These are phyloP conservation scores for Chrysolina haemoptera DNA, from an alignment of 2,888 invertebrate species.

Conservation along the genomic window DNA sequence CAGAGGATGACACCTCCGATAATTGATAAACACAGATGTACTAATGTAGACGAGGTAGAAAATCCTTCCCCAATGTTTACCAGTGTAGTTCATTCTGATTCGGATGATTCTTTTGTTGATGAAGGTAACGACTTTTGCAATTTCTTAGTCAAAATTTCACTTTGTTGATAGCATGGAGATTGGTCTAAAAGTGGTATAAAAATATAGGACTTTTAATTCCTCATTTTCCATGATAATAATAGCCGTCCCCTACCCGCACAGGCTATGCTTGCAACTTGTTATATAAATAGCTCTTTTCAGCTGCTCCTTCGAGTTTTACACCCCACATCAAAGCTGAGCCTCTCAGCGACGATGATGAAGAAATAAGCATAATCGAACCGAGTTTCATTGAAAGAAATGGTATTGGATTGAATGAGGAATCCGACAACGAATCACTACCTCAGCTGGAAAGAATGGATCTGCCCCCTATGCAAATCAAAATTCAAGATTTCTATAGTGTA, in stretches of 20 bases:
- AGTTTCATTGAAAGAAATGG: conserved; percentile 8
- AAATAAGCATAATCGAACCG: conserved; percentile 19
- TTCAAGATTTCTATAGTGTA: conserved; percentile 34
- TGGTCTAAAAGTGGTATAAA: too few species aligned
- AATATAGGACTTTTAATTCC: too few species aligned
- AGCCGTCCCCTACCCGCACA: too few species aligned
- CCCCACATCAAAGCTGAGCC: conserved; percentile 33
- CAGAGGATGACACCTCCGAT: background rate
- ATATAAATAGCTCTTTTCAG: conserved; percentile 32
- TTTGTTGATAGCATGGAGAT: too few species aligned
- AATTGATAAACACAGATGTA: background rate
- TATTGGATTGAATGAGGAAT: conserved; percentile 23
- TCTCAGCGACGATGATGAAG: conserved; percentile 28
- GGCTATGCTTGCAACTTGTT: too few species aligned
- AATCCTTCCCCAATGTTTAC: background rate
- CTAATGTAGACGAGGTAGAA: background rate
- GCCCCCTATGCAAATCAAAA: conserved; percentile 20
- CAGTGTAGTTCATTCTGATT: conserved; percentile 27
- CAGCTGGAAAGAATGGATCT: conserved; percentile 41
- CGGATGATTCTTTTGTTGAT: conserved; percentile 43
- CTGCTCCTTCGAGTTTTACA: conserved; percentile 29
- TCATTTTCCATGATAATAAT: too few species aligned
- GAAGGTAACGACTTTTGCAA: conserved; percentile 32
- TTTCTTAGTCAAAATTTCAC: too few species aligned
- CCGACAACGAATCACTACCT: conserved; percentile 36